Evolutionary conservation across 1,140 invertebrate genomes (phyloP), one percentile per base, ranked within the genome.

Genomic region (Microplitis demolitor): DNA sequence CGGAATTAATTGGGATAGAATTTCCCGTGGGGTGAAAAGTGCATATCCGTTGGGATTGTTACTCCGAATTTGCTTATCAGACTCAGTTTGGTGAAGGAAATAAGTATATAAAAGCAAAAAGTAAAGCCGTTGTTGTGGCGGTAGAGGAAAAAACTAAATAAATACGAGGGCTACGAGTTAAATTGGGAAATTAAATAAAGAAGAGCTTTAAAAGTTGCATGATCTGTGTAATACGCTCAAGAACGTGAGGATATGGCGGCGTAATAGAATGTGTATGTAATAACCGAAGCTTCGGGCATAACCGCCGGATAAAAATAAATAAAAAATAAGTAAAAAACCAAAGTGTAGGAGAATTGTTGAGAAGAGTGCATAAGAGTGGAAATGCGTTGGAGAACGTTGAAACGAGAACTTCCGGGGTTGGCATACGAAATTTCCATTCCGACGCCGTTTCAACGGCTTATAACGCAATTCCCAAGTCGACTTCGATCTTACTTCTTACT

Each of bases 181-280:
- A 51, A 53, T 16, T 45, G 56, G 24, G 34, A 66, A 64, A 37
- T 35, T 8, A 13, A 31, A 60, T 33, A 66, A 54, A 45, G 45
- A 61, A 73, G 54, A 69, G 45, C 35, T 35, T 67, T 68, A 50
- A 73, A 73, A 73, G 37, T 73, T 73, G 58, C 76, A 82, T 84
- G 80, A 77, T 73, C 70, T 67, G 71, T 78, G 78, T 83, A 82
- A 82, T 81, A 82, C 78, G 58, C 39, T 61, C n/a, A 45, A 39
- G 76, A 77, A 75, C 74, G 76, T 76, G 78, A 75, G 75, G 79
- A 76, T 74, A 69, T 76, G 67, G 75, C 67, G 77, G 75, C 39
- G 80, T 84, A 84, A 85, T 85, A 84, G 83, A 85, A 85, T 85
- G 81, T 82, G 79, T 80, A 82, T 80, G 79, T 82, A 84, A 85